phyloP scores from a whole-genome alignment of 2,888 invertebrate species.

The Drosophila buzzatii region DNA sequence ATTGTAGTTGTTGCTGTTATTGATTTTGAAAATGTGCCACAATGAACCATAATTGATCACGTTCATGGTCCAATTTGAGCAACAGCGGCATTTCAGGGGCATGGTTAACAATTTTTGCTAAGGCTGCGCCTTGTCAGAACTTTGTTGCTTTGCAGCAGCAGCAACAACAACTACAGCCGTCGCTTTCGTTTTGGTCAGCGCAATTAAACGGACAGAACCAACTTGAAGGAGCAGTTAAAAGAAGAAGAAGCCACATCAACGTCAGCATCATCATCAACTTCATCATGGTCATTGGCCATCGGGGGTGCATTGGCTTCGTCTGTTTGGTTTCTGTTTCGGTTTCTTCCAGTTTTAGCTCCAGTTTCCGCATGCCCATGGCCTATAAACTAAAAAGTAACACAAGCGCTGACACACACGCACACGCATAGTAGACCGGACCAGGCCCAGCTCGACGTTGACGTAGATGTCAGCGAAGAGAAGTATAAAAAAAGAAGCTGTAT shows the following conservation, averaged over 20 bases:
- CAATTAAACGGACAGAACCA: slow-evolving; percentile 46
- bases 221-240: slow-evolving; percentile 13
- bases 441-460: slow-evolving; percentile 34
- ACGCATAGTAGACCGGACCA: slow-evolving; percentile 39
- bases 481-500: slow-evolving; percentile 17
- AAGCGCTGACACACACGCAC: slow-evolving; percentile 15
- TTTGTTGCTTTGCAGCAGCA: slow-evolving; percentile 18
- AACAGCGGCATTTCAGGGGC: slow-evolving; percentile 28
- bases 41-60: slow-evolving; percentile 79
- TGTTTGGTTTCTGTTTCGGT: slow-evolving; percentile 35
- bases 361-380: slow-evolving; percentile 79
- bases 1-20: slow-evolving; percentile 57
- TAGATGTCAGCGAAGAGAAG: slow-evolving; percentile 18
- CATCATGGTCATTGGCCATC: slow-evolving; percentile 42
- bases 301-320: slow-evolving; percentile 50
- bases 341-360: slow-evolving; percentile 51
- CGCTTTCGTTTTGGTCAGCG: slow-evolving; percentile 45
- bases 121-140: slow-evolving; percentile 38
- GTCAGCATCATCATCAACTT: slow-evolving; percentile 43
- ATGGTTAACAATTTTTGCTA: slow-evolving; percentile 30
- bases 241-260: slow-evolving; percentile 46
- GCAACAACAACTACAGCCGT: background rate
- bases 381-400: slow-evolving; percentile 74
- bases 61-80: slow-evolving; percentile 75
- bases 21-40: slow-evolving; percentile 77